These are phyloP conservation scores for Galagoides demidoff DNA, from an alignment of 2,797 vertebrate genomes.

Conservation along the genomic window DNA sequence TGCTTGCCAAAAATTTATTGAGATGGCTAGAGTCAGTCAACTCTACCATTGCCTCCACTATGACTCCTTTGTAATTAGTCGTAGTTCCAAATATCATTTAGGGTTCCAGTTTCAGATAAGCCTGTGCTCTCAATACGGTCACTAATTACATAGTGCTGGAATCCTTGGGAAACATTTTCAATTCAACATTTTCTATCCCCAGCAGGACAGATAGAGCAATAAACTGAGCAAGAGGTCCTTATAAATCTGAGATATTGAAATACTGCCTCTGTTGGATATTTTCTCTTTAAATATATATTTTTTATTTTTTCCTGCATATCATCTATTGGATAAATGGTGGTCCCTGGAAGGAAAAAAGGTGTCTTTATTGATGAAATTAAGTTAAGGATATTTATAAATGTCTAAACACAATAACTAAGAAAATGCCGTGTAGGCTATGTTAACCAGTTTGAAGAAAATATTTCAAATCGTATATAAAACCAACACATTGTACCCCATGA, in stretches of 20 bases:
- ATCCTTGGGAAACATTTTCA: not conserved
- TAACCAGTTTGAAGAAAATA: too few relatives aligned
- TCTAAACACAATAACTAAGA: too few relatives aligned
- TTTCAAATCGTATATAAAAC: too few relatives aligned
- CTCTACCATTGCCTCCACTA: not conserved
- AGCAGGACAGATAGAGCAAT: not conserved
- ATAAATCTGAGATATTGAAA: not conserved
- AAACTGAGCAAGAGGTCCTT: not conserved
- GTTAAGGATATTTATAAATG: not conserved
- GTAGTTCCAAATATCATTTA: not conserved
- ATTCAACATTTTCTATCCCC: not conserved
- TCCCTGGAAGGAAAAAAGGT: not conserved
- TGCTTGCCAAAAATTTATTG: not conserved
- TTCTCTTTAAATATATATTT: not conserved
- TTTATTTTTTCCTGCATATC: not conserved
- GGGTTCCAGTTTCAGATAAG: not conserved
- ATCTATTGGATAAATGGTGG: not conserved
- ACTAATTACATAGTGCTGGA: not conserved
- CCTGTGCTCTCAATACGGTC: not conserved
- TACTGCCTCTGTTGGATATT: not conserved
- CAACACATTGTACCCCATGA: too few relatives aligned
- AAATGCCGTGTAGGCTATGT: too few relatives aligned
- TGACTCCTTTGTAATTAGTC: not conserved
- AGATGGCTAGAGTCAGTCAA: not conserved
- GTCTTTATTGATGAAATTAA: not conserved